A percentile compares a stretch with the other conserved stretches of the same genome.
Evolutionary conservation across 2,113 vertebrate species (phyloP).

Genomic region (Onychostoma macrolepis): DNA sequence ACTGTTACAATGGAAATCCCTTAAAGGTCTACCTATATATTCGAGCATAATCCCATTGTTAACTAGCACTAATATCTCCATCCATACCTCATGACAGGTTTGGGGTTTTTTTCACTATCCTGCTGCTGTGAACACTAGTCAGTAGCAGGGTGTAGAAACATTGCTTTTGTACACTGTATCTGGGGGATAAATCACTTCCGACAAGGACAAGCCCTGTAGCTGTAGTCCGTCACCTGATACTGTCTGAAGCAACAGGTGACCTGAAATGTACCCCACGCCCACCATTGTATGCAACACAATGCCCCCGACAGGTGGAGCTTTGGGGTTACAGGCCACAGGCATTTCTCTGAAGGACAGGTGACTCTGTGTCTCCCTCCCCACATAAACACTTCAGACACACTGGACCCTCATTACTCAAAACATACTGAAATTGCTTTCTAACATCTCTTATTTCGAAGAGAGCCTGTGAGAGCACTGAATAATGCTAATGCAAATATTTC

Average conservation of each 20-base stretch:
- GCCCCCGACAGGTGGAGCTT: conserved; percentile 52
- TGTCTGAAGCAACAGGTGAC: conserved; percentile 49
- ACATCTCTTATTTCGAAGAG: neutral
- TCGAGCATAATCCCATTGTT: neutral
- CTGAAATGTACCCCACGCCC: conserved; percentile 46
- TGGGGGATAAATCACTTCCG: conserved; percentile 45
- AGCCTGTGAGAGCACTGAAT: neutral
- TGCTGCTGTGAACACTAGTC: neutral
- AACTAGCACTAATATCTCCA: neutral
- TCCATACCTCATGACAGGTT: neutral
- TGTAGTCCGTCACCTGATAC: conserved; percentile 48
- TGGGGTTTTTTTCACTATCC: neutral
- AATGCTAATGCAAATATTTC: conserved; percentile 1
- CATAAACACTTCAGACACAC: neutral
- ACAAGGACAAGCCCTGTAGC: conserved; percentile 21
- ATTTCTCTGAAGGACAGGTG: conserved; percentile 43
- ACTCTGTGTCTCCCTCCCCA: neutral
- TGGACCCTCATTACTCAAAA: neutral
- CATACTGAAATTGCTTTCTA: neutral
- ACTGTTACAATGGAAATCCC: neutral
- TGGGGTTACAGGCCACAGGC: neutral
- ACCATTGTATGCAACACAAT: conserved; percentile 51
- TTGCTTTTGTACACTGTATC: conserved; percentile 34
- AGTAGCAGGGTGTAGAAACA: neutral
- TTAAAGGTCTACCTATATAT: neutral